Percentiles rank a stretch among this genome's conserved stretches.
Conservation (phyloP, 2,888 invertebrate genomes). For the Drosophila parthenogenetica region DNA sequence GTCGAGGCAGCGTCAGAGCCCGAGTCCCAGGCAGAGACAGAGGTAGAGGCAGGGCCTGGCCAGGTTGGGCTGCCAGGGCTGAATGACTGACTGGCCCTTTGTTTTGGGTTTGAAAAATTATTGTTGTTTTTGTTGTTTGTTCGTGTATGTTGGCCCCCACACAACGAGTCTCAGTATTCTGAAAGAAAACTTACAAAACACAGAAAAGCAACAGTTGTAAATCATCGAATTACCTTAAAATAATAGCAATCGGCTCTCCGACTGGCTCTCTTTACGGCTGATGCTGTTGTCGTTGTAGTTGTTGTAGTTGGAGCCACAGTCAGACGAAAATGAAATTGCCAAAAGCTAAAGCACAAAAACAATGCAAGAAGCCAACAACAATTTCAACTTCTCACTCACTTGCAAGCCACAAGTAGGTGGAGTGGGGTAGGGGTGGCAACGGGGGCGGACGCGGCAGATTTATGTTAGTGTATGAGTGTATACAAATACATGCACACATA, state of each 20-base stretch:
- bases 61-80: conserved; percentile 40
- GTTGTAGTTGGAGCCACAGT: conserved; percentile 37
- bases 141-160: conserved; percentile 52
- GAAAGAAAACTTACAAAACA: conserved; percentile 79
- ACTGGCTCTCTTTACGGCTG: conserved; percentile 44
- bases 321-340: conserved; percentile 73
- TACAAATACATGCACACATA: not conserved
- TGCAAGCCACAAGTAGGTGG: conserved; percentile 36
- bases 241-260: conserved; percentile 79
- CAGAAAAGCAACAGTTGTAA: conserved; percentile 78
- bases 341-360: conserved; percentile 64
- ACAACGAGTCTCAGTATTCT: conserved; percentile 58
- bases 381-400: conserved; percentile 57
- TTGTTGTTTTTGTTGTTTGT: conserved; percentile 56
- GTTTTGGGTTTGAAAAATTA: conserved; percentile 65
- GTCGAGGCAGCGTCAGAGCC: not conserved
- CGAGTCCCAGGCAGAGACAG: not conserved
- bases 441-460: conserved; percentile 39
- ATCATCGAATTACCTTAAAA: conserved; percentile 81
- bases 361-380: conserved; percentile 66
- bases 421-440: not conserved
- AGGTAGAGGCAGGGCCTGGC: conserved; percentile 30
- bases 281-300: conserved; percentile 19
- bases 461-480: conserved; percentile 15
- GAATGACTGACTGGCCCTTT: conserved; percentile 63